Evolutionary conservation across 2,888 invertebrate genomes (phyloP).

Genomic region (Ypsolopha sequella): DNA sequence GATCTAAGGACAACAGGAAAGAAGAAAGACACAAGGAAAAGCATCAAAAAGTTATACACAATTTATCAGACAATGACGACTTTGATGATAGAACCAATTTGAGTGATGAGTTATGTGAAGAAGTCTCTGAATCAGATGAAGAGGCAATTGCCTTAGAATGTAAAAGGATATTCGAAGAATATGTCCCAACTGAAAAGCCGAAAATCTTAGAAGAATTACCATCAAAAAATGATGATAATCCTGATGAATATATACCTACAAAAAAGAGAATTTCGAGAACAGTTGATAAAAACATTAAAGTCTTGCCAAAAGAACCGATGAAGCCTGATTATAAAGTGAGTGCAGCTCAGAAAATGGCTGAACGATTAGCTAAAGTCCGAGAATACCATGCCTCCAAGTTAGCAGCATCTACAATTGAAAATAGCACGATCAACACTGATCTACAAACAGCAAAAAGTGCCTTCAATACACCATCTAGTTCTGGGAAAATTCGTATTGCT

Average conservation of each 20-base stretch:
- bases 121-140: conserved; percentile 72
- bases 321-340: conserved; percentile 65
- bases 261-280: conserved; percentile 83
- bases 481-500: conserved; percentile 74
- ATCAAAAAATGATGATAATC: conserved; percentile 28
- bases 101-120: conserved; percentile 35
- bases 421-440: conserved; percentile 30
- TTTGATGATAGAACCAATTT: conserved; percentile 12
- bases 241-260: conserved; percentile 52
- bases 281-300: conserved; percentile 57
- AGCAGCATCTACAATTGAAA: conserved; percentile 20
- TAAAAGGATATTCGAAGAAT: conserved; percentile 87
- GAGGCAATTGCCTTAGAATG: conserved; percentile 86
- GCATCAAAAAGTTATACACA: conserved; percentile 28
- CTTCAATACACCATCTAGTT: conserved; percentile 13
- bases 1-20: conserved; percentile 17
- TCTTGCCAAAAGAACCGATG: conserved; percentile 38
- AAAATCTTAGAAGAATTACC: conserved; percentile 26
- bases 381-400: conserved; percentile 54
- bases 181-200: conserved; percentile 62
- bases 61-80: conserved; percentile 25
- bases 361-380: conserved; percentile 60
- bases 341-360: conserved; percentile 68
- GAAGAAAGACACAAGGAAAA: conserved; percentile 17
- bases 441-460: conserved; percentile 3